These are phyloP conservation scores for Drymodes brunneopygia DNA, from an alignment of 2,113 vertebrate species.

Conservation along the genomic window DNA sequence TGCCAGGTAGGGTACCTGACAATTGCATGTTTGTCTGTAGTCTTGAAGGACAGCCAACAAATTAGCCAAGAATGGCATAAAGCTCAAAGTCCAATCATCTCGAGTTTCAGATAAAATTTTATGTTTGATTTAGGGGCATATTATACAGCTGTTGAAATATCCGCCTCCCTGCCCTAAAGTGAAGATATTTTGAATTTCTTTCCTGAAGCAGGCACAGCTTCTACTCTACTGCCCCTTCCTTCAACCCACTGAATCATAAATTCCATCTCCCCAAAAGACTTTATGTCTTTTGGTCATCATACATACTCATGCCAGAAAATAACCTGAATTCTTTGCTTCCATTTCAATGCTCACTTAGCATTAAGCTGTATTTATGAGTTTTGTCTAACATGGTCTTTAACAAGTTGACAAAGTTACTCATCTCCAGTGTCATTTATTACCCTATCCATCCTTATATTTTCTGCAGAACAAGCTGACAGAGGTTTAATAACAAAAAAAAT, in stretches of 20 bases:
- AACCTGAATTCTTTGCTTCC: neutral
- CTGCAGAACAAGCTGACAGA: neutral
- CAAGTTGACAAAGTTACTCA: neutral
- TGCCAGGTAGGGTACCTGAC: neutral
- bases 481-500: neutral
- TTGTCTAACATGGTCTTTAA: neutral
- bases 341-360: neutral
- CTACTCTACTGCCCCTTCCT: neutral
- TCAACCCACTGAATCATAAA: neutral
- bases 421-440: neutral
- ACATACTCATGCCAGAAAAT: rapidly evolving
- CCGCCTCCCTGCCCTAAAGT: neutral
- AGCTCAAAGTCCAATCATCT: neutral
- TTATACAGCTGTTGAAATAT: neutral
- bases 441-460: neutral
- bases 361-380: neutral
- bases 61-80: rapidly evolving
- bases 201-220: neutral
- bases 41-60: neutral
- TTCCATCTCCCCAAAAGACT: neutral
- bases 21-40: rapidly evolving
- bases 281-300: neutral
- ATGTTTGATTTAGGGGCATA: neutral
- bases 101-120: neutral
- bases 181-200: neutral